phyloP scores from a whole-genome alignment of 2,888 invertebrate species.

The Drosophila antonietae region DNA sequence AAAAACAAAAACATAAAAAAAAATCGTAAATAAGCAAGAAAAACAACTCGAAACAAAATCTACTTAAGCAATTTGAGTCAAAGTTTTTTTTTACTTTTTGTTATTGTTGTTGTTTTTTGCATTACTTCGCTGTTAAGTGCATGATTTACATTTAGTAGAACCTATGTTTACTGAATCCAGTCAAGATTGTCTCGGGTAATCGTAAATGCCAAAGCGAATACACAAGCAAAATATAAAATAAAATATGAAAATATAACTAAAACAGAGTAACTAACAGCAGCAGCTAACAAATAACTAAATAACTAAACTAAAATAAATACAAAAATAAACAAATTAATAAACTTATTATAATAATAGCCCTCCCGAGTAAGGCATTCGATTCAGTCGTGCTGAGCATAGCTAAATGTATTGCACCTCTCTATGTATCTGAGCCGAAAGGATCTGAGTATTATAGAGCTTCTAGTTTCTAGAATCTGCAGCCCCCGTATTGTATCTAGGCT shows the following conservation, averaged over 20 bases:
- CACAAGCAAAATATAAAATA: constrained; percentile 2
- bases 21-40: not conserved
- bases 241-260: not conserved
- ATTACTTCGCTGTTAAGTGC: constrained; percentile 29
- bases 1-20: not conserved
- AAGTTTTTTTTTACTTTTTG: not conserved
- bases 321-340: not conserved
- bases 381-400: constrained; percentile 47
- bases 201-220: constrained; percentile 31
- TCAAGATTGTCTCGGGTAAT: constrained; percentile 21
- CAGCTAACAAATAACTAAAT: constrained; percentile 2
- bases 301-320: not conserved
- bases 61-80: constrained; percentile 35
- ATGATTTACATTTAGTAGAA: constrained; percentile 24
- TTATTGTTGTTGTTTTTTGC: constrained; percentile 20
- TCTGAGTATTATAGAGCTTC: constrained; percentile 13
- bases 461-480: constrained; percentile 13
- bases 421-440: constrained; percentile 8
- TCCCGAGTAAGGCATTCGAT: constrained; percentile 2
- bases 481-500: constrained; percentile 21
- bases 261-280: constrained; percentile 13
- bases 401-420: constrained; percentile 31
- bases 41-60: constrained; percentile 7
- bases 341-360: not conserved
- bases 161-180: constrained; percentile 15